phyloP scores from a whole-genome alignment of 2,888 invertebrate genomes.

The Pristionchus japonicus region DNA sequence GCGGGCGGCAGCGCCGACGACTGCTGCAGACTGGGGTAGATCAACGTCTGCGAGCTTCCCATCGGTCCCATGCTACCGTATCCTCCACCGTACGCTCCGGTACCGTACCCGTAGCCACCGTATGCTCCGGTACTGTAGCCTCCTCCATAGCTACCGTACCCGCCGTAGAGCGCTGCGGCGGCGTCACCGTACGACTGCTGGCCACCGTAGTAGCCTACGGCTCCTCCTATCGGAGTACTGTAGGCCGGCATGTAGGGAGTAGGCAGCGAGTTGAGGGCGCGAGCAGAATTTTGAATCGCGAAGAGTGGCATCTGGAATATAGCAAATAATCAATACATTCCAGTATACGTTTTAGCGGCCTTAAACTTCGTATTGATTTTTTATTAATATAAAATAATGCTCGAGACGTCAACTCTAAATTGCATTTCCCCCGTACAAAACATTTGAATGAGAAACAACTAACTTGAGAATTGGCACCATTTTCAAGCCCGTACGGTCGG shows the following conservation, averaged over 20 bases:
- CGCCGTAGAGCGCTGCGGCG: neutral
- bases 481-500: constrained; percentile 10
- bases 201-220: constrained; percentile 33
- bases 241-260: neutral
- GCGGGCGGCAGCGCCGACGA: neutral
- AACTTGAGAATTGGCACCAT: neutral
- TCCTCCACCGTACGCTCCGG: neutral
- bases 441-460: no score
- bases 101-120: neutral
- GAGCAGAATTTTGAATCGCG: constrained; percentile 41
- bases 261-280: neutral
- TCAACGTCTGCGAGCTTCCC: neutral
- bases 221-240: neutral
- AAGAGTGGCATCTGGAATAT: constrained; percentile 51
- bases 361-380: no score
- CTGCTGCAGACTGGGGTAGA: neutral
- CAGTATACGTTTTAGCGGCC: no score
- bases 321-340: no score
- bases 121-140: no score
- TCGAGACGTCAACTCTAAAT: no score
- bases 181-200: neutral
- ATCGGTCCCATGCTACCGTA: neutral
- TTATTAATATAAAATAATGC: no score
- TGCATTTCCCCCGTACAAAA: no score
- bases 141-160: neutral